phyloP scores from a whole-genome alignment of 2,113 vertebrate genomes.

The Hyaena hyaena region DNA sequence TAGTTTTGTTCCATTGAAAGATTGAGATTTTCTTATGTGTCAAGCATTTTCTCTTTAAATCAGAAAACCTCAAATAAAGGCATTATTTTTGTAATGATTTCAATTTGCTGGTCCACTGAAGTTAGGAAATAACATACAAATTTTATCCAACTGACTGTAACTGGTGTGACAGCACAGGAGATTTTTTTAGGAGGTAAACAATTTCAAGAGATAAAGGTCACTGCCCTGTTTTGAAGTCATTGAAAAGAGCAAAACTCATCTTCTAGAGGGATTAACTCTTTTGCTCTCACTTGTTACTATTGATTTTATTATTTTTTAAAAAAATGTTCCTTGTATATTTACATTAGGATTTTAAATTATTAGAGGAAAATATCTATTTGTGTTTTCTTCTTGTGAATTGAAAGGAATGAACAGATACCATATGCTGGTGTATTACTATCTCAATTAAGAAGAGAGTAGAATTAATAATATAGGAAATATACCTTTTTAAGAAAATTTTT shows the following conservation, averaged over 20 bases:
- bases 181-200: conserved; percentile 10
- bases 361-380: not conserved
- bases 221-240: conserved; percentile 29
- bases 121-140: conserved; percentile 41
- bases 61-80: conserved; percentile 35
- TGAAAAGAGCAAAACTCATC: conserved; percentile 52
- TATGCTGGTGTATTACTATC: not conserved
- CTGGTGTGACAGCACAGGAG: not conserved
- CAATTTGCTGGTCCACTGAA: conserved; percentile 49
- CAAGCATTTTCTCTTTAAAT: conserved; percentile 34
- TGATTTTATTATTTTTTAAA: conserved; percentile 12
- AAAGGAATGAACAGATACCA: not conserved
- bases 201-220: conserved; percentile 54
- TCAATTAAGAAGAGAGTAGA: not conserved
- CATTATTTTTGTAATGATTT: conserved; percentile 61
- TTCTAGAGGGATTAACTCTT: conserved; percentile 43
- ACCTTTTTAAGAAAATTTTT: too few species aligned
- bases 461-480: not conserved
- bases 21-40: conserved; percentile 30
- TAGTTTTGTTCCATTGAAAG: conserved; percentile 19
- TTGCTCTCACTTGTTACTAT: not conserved
- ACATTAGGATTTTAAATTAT: conserved; percentile 31
- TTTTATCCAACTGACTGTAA: conserved; percentile 45
- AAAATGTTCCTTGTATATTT: not conserved
- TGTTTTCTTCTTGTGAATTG: not conserved